Conservation (phyloP, 2,797 vertebrate species). For the Rhinogobio ventralis region DNA sequence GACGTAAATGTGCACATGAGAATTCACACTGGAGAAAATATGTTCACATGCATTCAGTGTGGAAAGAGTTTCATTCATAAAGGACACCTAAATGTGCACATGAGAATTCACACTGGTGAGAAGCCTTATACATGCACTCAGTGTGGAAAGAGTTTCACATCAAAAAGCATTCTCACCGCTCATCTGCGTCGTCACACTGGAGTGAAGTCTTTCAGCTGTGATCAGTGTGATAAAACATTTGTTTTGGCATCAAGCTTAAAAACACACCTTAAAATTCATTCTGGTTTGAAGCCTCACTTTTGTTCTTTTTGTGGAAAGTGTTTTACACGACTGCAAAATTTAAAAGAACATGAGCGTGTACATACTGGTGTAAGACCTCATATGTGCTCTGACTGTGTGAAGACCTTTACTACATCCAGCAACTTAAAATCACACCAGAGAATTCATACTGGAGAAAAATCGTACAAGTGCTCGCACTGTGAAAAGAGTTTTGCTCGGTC, state of each 20-base stretch:
- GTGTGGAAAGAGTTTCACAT: slow-evolving; percentile 1
- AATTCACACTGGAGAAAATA: neutral
- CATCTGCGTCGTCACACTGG: neutral
- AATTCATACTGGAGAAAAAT: neutral
- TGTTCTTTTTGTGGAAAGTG: neutral
- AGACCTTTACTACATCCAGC: neutral
- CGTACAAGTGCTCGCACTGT: too few species aligned
- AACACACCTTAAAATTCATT: neutral
- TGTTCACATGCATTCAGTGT: neutral
- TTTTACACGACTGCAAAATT: neutral
- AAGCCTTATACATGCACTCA: neutral
- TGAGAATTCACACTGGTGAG: neutral
- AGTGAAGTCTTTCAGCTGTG: neutral
- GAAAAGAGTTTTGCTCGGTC: too few species aligned
- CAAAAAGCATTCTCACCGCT: neutral
- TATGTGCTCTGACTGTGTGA: neutral
- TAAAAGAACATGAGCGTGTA: neutral
- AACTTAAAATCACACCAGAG: neutral
- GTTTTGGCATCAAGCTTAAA: neutral
- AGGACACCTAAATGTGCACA: neutral
- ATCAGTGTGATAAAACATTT: neutral
- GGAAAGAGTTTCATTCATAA: neutral
- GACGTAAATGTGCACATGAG: neutral
- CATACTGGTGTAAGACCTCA: neutral
- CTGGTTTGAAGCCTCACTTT: neutral